Base-by-base conservation (phyloP, 2,888 invertebrate species). In the Heteropelma amictum region DNA sequence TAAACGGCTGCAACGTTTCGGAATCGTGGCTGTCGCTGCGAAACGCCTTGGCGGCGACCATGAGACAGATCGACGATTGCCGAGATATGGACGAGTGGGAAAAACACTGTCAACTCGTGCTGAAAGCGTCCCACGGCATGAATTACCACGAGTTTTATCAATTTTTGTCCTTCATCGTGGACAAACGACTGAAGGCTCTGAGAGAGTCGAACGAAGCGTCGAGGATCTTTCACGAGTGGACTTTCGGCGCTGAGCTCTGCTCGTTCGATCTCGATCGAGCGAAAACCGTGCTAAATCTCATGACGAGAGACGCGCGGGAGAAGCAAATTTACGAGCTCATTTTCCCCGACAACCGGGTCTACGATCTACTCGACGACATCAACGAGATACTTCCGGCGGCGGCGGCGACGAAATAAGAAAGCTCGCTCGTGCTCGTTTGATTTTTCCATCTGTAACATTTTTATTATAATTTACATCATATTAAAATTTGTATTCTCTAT, bases 1-100 rank as follows among this genome's bases (percentile, higher is more conserved):
- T 98, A 70, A 99, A 99, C 91, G 96, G 94, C 0, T 95, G 96
- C 84, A 98, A 98, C 86, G 91, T 98, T 76, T 88, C 91, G 69
- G 88, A 90, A 45, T 93, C 96, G 82, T 97, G 95, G 95, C 82
- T 89, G 0, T 92, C 93, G 51, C 89, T 98, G 51, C 90, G 91
- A 76, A 88, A 89, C 26, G 93, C 92, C 83, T 90, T 97, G 71
- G 63, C 85, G 33, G 92, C 92, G 61, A 96, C 97, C 2, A 92
- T 94, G 89, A 90, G 91, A 77, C 97, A 97, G 90, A 95, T 98
- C 70, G 89, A 91, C 23, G 96, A 98, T 85, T 95, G 96, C 81
- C 91, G 89, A 79, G 92, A 92, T 69, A 94, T 95, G 92, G 93
- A 93, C 2, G 92, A 92, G 74, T 98, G 95, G 93, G 86, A 90